phyloP scores from a whole-genome alignment of 1,140 invertebrate genomes.

The Cryptotermes secundus region DNA sequence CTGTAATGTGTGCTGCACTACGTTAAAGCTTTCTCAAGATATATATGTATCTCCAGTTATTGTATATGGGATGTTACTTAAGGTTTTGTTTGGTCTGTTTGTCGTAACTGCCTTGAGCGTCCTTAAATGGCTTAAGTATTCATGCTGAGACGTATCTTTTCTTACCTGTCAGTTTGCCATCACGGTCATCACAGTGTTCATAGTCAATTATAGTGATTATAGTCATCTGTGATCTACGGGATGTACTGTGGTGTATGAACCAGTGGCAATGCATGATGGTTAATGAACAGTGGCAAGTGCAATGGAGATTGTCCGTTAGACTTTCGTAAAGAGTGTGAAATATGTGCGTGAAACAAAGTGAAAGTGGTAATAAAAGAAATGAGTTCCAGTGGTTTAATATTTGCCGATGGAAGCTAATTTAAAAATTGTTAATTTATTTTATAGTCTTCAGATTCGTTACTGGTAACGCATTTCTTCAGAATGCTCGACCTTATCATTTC shows the following conservation, averaged over 20 bases:
- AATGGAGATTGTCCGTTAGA: not conserved
- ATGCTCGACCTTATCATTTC: not conserved
- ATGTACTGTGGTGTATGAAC: not conserved
- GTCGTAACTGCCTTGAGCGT: no score
- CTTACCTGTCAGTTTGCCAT: not conserved
- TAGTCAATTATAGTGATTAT: no score
- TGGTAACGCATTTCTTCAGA: not conserved
- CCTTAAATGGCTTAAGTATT: no score
- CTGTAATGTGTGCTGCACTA: no score
- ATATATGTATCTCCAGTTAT: no score
- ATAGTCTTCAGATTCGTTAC: not conserved
- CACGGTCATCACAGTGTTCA: no score
- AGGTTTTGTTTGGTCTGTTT: no score
- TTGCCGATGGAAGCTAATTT: not conserved
- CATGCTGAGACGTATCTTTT: no score
- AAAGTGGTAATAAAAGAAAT: not conserved
- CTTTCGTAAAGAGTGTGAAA: not conserved
- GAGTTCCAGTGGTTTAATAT: not conserved
- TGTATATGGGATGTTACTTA: no score
- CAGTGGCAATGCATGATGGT: not conserved
- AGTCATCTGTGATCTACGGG: no score
- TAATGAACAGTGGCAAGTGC: not conserved
- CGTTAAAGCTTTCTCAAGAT: no score
- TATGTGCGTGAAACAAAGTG: not conserved
- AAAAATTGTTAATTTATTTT: not conserved